Evolutionary conservation across 2,888 invertebrate genomes (phyloP).

Genomic region (Tachina fera): DNA sequence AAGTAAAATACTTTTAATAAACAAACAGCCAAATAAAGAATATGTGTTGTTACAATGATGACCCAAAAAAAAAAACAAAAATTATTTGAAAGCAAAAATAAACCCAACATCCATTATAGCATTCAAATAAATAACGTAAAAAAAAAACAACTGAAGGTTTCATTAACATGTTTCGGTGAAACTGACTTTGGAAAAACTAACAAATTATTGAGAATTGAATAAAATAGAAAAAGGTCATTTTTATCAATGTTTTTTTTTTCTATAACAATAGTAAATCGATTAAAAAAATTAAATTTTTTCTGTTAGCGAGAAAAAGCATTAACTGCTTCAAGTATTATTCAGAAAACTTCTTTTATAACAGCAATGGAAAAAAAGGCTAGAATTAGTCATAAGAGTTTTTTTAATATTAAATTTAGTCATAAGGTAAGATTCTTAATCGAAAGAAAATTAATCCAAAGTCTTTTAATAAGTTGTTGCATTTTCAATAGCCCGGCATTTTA

Average conservation of each 20-base stretch:
- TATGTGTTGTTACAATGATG: background rate
- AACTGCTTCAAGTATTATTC: too few relatives aligned
- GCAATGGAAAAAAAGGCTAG: too few relatives aligned
- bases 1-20: background rate
- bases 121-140: background rate
- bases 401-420: too few relatives aligned
- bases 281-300: background rate
- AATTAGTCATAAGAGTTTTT: too few relatives aligned
- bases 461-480: too few relatives aligned
- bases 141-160: constrained; percentile 14
- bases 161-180: constrained; percentile 42
- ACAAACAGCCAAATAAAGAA: constrained; percentile 5
- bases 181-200: constrained; percentile 18
- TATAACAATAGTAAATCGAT: too few relatives aligned
- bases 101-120: background rate
- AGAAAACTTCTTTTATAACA: too few relatives aligned
- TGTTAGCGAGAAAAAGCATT: too few relatives aligned
- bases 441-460: too few relatives aligned
- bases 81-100: background rate
- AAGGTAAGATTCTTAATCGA: too few relatives aligned
- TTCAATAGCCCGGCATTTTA: too few relatives aligned
- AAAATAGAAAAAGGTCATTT: background rate
- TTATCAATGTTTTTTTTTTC: background rate
- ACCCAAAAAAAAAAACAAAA: constrained; percentile 27
- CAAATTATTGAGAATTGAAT: constrained; percentile 18